Conservation (phyloP, 2,797 vertebrate species). For the Sebastes diploproa region DNA sequence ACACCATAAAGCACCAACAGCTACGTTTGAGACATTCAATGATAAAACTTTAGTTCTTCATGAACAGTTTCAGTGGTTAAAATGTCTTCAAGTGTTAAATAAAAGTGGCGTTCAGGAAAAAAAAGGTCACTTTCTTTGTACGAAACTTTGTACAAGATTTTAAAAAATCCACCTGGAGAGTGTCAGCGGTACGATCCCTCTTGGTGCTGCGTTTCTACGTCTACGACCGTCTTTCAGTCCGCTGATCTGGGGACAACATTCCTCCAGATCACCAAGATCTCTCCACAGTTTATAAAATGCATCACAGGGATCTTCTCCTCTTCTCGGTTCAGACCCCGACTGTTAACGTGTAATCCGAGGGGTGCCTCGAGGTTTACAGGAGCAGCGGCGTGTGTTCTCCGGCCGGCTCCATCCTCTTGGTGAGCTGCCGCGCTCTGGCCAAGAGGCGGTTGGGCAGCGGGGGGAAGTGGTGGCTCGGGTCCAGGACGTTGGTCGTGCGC, state of each 20-base stretch:
- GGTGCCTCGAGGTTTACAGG: conserved; percentile 69
- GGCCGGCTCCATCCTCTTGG: conserved; percentile 74
- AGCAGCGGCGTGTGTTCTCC: conserved; percentile 94
- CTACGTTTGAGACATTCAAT: background rate
- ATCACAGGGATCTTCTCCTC: background rate
- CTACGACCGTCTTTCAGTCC: background rate
- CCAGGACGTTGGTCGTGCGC: conserved; percentile 92
- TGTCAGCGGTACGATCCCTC: background rate
- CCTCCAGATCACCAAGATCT: background rate
- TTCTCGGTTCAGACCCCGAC: background rate
- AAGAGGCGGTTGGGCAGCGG: conserved; percentile 86
- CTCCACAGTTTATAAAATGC: background rate
- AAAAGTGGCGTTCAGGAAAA: conserved; percentile 13
- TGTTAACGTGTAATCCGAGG: background rate
- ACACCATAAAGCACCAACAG: background rate
- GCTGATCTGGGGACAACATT: background rate
- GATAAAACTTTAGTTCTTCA: background rate
- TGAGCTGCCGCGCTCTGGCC: conserved; percentile 76
- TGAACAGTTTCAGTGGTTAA: background rate
- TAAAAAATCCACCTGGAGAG: background rate
- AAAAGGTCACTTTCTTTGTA: background rate
- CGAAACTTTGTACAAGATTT: background rate
- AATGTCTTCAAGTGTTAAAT: conserved; percentile 25
- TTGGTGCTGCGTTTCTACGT: background rate
- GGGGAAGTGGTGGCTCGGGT: conserved; percentile 92